Percentiles rank a stretch among this genome's conserved stretches.
These are phyloP conservation scores for Archilochus colubris DNA, from an alignment of 2,113 vertebrate species.

Conservation along the genomic window DNA sequence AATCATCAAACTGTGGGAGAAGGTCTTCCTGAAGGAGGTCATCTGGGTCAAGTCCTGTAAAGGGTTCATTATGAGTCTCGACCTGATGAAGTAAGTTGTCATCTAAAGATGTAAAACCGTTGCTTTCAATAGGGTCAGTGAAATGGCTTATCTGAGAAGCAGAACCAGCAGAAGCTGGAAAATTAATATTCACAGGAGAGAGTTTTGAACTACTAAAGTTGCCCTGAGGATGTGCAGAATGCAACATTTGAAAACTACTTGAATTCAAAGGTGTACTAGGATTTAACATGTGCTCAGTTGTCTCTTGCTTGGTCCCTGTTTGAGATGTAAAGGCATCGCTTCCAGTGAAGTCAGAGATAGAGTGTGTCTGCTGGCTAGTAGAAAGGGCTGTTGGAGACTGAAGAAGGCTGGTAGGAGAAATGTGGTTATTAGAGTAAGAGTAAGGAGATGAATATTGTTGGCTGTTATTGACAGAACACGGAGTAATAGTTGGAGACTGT, in stretches of 20 bases:
- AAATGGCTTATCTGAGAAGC: conserved; percentile 83
- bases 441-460: conserved; percentile 86
- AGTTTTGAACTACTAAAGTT: conserved; percentile 88
- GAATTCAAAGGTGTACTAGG: conserved; percentile 80
- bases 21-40: conserved; percentile 91
- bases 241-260: conserved; percentile 86
- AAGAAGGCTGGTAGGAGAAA: conserved; percentile 82
- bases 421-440: conserved; percentile 86
- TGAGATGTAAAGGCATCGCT: conserved; percentile 85
- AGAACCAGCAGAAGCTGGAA: conserved; percentile 77
- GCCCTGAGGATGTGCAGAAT: conserved; percentile 85
- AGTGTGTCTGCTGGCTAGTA: conserved; percentile 75
- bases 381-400: conserved; percentile 80
- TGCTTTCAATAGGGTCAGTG: conserved; percentile 81
- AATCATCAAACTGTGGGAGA: conserved; percentile 89
- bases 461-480: conserved; percentile 85
- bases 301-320: conserved; percentile 82
- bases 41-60: conserved; percentile 88
- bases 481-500: conserved; percentile 84
- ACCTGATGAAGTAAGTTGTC: conserved; percentile 87
- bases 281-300: conserved; percentile 77
- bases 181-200: conserved; percentile 86
- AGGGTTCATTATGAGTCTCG: conserved; percentile 82
- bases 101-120: conserved; percentile 88
- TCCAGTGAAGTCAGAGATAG: conserved; percentile 84